Base-by-base conservation (phyloP, 2,113 vertebrate species). In the Silurus glanis region DNA sequence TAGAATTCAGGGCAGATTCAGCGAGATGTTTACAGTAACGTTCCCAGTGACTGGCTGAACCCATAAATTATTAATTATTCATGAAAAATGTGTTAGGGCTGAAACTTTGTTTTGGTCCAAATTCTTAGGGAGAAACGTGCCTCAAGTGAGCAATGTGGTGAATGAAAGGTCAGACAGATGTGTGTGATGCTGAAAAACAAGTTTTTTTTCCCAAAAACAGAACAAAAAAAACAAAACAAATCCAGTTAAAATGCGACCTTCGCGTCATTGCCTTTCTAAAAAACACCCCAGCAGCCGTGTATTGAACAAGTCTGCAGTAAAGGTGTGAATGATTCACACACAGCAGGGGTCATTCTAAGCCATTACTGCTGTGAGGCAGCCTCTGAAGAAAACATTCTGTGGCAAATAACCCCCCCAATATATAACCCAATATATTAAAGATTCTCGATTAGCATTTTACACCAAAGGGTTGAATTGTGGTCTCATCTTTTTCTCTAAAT, bases 241-340 rank as follows among this genome's bases (percentile, higher is more conserved):
- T 45, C 61, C 66, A 10, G 47, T 81, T 81, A 86, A 72, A 61
- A 6, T 16, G 6, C 76, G 85, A 72, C 83, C 79, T 75, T 87
- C 66, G 58, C 49, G 14, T 53, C 47, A 82, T 7, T 81, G 8
- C 51, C 6, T 74, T 66, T 74, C 55, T 83, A 74, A 74, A 37
- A 84, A 84, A 83, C 71, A 72, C 47, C 79, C 59, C 69, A 45
- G 72, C 37, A 78, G 79, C 61, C 55, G 25, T 23, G 74, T n/a
- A 82, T 66, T 37, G 16, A 80, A 80, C 28, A 69, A 69, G 51
- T 69, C 25, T 79, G 59, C 61, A 79, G 84, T 45, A 5, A 85
- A 67, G 51, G 62, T 85, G 84, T 67, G 72, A 85, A 85, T 85
- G 84, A 85, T 79, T 85, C 84, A 79, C 84, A 80, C 67, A 59